Evolutionary conservation across 2,888 invertebrate species (phyloP).

Genomic region (Lymantria dispar): DNA sequence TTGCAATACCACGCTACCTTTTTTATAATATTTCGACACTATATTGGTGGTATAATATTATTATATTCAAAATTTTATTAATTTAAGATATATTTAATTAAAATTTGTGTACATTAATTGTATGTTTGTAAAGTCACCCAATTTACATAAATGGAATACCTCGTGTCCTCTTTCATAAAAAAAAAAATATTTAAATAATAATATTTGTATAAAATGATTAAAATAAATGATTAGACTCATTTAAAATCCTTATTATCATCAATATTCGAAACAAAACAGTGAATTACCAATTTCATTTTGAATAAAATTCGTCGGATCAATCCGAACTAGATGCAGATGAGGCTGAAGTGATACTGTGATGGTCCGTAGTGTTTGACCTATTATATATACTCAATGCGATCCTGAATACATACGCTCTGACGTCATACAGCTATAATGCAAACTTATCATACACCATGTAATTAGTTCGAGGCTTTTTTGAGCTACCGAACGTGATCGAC

Average conservation of each 20-base stretch:
- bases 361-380: constrained; percentile 51
- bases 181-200: too few species aligned
- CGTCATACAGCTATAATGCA: constrained; percentile 48
- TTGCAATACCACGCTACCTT: too few species aligned
- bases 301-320: constrained; percentile 19
- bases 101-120: too few species aligned
- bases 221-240: too few species aligned
- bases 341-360: constrained; percentile 47
- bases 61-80: too few species aligned
- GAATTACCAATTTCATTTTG: constrained; percentile 75
- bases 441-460: constrained; percentile 56
- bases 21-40: too few species aligned
- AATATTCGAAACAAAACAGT: neutral
- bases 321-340: constrained; percentile 33
- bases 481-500: constrained; percentile 47
- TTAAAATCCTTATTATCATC: neutral
- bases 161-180: too few species aligned
- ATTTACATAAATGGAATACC: too few species aligned
- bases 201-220: too few species aligned
- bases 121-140: too few species aligned
- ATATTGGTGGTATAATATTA: too few species aligned
- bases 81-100: too few species aligned
- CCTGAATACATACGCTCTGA: constrained; percentile 58
- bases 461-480: constrained; percentile 52
- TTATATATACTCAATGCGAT: constrained; percentile 71